A percentile compares a stretch with the other conserved stretches of the same genome.
phyloP scores from a whole-genome alignment of 2,888 invertebrate species.

The Andrena trimmerana region DNA sequence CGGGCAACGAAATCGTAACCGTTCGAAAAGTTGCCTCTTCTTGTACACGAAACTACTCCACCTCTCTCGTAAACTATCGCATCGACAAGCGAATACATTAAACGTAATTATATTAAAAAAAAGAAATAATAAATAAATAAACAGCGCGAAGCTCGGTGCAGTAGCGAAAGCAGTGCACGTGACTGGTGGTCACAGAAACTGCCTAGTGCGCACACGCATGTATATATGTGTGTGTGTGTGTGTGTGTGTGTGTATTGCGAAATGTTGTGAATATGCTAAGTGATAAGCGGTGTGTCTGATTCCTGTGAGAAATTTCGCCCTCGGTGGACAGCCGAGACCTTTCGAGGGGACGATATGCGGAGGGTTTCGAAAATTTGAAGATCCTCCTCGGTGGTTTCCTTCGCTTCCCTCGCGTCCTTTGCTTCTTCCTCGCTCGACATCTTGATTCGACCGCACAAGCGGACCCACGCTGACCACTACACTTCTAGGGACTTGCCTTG shows the following conservation, averaged over 20 bases:
- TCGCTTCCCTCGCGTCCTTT: constrained; percentile 39
- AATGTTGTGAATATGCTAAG: not conserved
- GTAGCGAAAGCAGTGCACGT: not conserved
- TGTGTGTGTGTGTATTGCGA: not conserved
- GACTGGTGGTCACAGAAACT: not conserved
- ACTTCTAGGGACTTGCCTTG: not conserved
- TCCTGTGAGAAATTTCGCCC: constrained; percentile 10
- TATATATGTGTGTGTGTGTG: not conserved
- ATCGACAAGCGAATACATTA: not conserved
- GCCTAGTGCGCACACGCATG: constrained; percentile 21
- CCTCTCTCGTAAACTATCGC: not conserved
- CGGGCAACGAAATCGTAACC: not conserved
- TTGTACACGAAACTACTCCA: not conserved
- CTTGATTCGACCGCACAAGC: constrained; percentile 8
- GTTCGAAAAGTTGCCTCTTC: not conserved
- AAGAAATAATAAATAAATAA: not conserved
- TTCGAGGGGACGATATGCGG: constrained; percentile 87
- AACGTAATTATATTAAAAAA: not conserved
- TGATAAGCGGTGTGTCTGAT: constrained; percentile 3
- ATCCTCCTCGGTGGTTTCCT: constrained; percentile 87
- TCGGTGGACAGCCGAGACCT: constrained; percentile 83
- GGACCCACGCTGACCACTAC: not conserved
- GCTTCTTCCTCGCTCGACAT: constrained; percentile 61
- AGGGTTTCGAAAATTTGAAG: constrained; percentile 91
- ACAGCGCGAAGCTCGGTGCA: not conserved